Evolutionary conservation across 2,113 vertebrate species (phyloP), one percentile per base, ranked within the genome.

Genomic region (Ailurus styani): DNA sequence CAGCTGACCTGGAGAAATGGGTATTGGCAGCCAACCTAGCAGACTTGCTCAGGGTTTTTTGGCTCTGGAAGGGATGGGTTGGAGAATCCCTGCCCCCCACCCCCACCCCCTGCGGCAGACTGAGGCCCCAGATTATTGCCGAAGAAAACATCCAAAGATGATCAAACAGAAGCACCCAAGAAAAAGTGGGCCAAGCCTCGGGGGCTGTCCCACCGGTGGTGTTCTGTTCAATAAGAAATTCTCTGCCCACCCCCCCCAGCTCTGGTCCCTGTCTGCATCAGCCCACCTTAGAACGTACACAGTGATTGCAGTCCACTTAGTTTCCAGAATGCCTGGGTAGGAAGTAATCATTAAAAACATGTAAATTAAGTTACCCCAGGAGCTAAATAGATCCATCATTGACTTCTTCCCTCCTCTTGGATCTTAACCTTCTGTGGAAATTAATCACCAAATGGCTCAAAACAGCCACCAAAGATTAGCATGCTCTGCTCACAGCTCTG

Each of bases 331-430:
- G 91, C 78, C 95, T 96, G 95, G 98, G 97, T 98, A 98, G 98
- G 97, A 98, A 98, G 97, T 92, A 98, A 98, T 98, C 98, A 96
- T 98, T 98, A 98, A 98, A 98, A 99, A 98, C 98, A 98, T 98
- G 99, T 98, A 98, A 98, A 99, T 98, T 98, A 98, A 98, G 97
- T 98, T 98, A 98, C 98, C 94, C 94, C 85, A 66, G 98, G 96
- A 98, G 98, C 98, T 98, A 98, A 98, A 98, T 97, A 98, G 98
- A 98, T 98, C 98, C 98, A 96, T 97, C 98, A 98, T 98, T 84
- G 98, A 98, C 98, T 98, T 98, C 97, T 97, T 79, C 97, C 96
- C 97, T 98, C 97, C 93, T 96, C 94, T 95, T 96, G 96, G 96
- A 98, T 98, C 98, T 98, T 97, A 98, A 97, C 97, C 97, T 98